A percentile compares a stretch with the other conserved stretches of the same genome.
These are phyloP conservation scores for Ictidomys tridecemlineatus DNA, from an alignment of 2,113 vertebrate species.

Conservation along the genomic window DNA sequence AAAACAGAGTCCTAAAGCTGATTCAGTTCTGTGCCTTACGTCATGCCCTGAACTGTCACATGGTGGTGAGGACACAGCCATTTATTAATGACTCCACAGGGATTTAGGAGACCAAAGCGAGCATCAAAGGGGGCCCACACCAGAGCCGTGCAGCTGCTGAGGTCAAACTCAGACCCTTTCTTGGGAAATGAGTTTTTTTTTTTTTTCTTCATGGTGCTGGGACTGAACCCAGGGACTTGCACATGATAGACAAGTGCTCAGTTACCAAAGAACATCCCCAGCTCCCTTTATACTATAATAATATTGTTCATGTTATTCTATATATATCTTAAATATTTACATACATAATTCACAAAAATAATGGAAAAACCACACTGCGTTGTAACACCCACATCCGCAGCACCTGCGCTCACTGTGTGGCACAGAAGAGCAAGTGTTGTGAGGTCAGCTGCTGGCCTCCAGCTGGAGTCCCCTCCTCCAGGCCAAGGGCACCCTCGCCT, in stretches of 20 bases:
- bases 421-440: slow-evolving; percentile 61
- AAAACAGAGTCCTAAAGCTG: background rate
- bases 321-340: background rate
- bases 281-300: background rate
- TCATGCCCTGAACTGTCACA: rapidly evolving
- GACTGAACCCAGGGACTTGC: background rate
- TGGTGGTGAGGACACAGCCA: slow-evolving; percentile 29
- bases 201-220: background rate
- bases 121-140: slow-evolving; percentile 34
- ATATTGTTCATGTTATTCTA: background rate
- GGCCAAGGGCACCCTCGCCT: background rate
- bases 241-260: background rate
- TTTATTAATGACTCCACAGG: slow-evolving; percentile 70
- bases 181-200: background rate
- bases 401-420: background rate
- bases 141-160: slow-evolving; percentile 37
- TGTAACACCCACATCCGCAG: no score
- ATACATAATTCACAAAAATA: background rate
- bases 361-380: background rate
- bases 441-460: slow-evolving; percentile 71
- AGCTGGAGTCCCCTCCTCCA: background rate
- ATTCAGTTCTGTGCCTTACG: background rate
- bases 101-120: slow-evolving; percentile 65
- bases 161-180: slow-evolving; percentile 66
- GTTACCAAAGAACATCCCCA: background rate